Evolutionary conservation across 2,888 invertebrate species (phyloP), one percentile per base, ranked within the genome.

Genomic region (Lithophane ornitopus): DNA sequence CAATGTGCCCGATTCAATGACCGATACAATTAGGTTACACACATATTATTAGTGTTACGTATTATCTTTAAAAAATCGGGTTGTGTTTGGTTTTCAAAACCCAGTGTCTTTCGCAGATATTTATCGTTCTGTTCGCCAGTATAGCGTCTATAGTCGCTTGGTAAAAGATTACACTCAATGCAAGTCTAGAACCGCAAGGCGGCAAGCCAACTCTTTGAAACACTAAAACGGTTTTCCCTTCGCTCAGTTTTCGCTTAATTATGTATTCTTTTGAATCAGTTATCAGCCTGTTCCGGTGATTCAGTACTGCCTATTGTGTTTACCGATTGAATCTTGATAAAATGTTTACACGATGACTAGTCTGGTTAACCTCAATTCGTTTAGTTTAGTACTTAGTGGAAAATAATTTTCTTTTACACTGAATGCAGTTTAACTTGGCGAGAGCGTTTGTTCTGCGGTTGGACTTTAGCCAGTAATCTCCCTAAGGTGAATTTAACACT

Each of bases 381-480:
- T 41, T 52, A 22, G 28, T 63, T 67, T n/a, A 41, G 11, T 61
- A 77, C 59, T 67, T 44, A 62, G 34, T 77, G 39, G 22, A 16
- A 77, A 82, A 82, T 83, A 52, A 56, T 85, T 59, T 76, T 74
- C 28, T 73, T 59, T 81, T 44, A 46, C 49, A 58, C 14, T 44
- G 12, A 69, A 74, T 59, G 62, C 56, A 70, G 28, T 70, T 66
- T 70, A 74, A 70, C 58, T 67, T 58, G 75, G 71, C 63, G 82
- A 78, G 74, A 83, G 84, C 84, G 85, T 90, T 89, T 90, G 87
- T 87, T 88, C 78, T 88, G 86, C 74, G 89, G 87, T 90, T 93
- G 92, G 91, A 89, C 63, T 87, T 81, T 65, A 89, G 92, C 91
- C 92, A 93, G 88, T 85, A 83, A 89, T 89, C 88, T 70, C 89